Base-by-base conservation (phyloP, 1,140 invertebrate species). In the Drosophila persimilis region DNA sequence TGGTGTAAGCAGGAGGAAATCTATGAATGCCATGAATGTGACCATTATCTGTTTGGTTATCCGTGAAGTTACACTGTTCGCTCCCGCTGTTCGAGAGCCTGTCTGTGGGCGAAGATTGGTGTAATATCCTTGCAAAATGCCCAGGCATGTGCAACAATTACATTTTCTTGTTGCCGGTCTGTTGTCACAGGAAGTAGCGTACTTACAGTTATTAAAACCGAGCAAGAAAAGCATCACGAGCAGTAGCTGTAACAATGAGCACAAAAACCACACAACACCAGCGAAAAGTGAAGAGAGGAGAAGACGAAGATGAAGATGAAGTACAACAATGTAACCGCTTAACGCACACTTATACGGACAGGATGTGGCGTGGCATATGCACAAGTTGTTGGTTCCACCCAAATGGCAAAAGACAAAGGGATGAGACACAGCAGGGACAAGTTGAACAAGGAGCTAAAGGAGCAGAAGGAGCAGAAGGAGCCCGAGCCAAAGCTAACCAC, bases 251-350 rank as follows among this genome's bases (percentile, higher is more conserved):
- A 66, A 76, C 59, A 80, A 76, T 60, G 50, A 43, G 65, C 50
- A 69, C 65, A 69, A 69, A 39, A 39, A 39, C 35, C 35, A 39
- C 35, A 39, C 43, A 29, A 63, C 62, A 67, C 54, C 64, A 66
- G 65, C 63, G 65, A 64, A 41, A 72, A 67, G 48, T 50, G 11
- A 39, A 13, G 35, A 3, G 9, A 39, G 3, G 35, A 13, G 11
- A 39, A 13, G 31, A 35, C 2, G 3, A 35, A 20, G 31, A 35
- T 8, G 3, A 35, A 20, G 20, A 20, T 20, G 20, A 20, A 13
- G 11, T 57, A 85, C 47, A 81, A 86, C 83, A 88, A 88, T 86
- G 81, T 67, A 75, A 88, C 67, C 78, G 78, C 78, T 86, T 88
- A 83, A 72, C 77, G 62, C 77, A 80, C 59, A 84, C 56, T 69